Base-by-base conservation (phyloP, 2,797 vertebrate genomes). In the Miichthys miiuy region DNA sequence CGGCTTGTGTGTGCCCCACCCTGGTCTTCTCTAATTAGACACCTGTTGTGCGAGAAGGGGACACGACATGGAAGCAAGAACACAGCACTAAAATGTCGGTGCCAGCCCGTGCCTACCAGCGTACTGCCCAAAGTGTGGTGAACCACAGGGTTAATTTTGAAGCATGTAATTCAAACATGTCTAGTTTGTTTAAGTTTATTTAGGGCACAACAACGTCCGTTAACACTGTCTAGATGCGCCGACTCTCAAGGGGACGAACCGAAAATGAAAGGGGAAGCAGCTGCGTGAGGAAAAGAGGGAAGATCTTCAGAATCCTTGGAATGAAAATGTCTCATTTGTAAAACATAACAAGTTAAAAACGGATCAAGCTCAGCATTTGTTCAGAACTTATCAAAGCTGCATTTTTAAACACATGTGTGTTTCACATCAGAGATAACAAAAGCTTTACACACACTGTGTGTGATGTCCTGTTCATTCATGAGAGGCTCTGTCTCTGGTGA, bases 21-120 rank as follows among this genome's bases (percentile, higher is more conserved):
- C 91, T 82, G 77, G 68, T 64, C 78, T 86, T 87, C 87, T 92
- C 83, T 92, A 94, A 94, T 94, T 94, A 93, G 89, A 84, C 92
- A 94, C 93, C 94, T 94, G 90, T 89, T 91, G 77, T 48, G 56
- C 72, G 72, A 81, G 80, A 79, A 61, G 76, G 75, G 73, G 71
- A 76, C 83, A 80, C 52, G 57, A 88, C 73, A 75, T n/a, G 48
- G 67, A 72, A 66, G 72, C 78, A 9, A 63, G 84, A 72, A 74
- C 65, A 42, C 67, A 69, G 71, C 52, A 68, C 20, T 61, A 54
- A 38, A 81, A 68, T 54, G 82, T 23, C 3, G n/a, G 55, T 87
- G 87, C 88, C 91, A 90, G 82, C 74, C 75, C 14, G 71, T 82
- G 89, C 90, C 83, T 85, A 71, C 83, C 52, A 75, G 83, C 68